These are phyloP conservation scores for Conops quadrifasciatus DNA, from an alignment of 2,888 invertebrate species.

Conservation along the genomic window DNA sequence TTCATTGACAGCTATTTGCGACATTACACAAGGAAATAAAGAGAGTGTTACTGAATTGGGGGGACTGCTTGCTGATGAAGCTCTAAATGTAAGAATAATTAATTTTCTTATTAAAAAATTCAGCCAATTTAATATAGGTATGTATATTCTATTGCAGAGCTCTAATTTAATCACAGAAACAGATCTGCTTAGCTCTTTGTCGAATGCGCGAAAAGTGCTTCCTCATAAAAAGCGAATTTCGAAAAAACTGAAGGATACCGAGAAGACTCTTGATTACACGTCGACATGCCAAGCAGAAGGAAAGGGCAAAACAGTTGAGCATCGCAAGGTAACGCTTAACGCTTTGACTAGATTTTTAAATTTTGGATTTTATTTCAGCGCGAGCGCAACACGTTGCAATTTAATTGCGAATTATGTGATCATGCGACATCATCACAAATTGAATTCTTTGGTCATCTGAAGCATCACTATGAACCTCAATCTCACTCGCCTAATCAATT, in stretches of 20 bases:
- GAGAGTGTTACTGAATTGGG: not conserved
- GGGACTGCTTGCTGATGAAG: constrained; percentile 19
- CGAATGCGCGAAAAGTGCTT: constrained; percentile 71
- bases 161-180: constrained; percentile 16
- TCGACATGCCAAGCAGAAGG: constrained; percentile 28
- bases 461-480: constrained; percentile 79
- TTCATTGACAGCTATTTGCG: constrained; percentile 22
- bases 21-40: constrained; percentile 22
- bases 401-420: constrained; percentile 80
- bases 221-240: constrained; percentile 90
- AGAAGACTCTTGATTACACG: constrained; percentile 43
- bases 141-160: constrained; percentile 11
- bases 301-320: not conserved
- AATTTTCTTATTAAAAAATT: not conserved
- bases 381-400: constrained; percentile 44
- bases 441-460: constrained; percentile 86
- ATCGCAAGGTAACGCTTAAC: not conserved
- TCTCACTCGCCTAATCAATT: constrained; percentile 40
- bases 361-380: not conserved
- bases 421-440: constrained; percentile 79
- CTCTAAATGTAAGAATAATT: constrained; percentile 15
- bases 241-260: constrained; percentile 72
- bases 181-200: constrained; percentile 30
- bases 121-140: not conserved
- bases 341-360: too few relatives aligned